A percentile compares a stretch with the other conserved stretches of the same genome.
Conservation (phyloP, 2,888 invertebrate species). For the Ganaspis brasiliensis region DNA sequence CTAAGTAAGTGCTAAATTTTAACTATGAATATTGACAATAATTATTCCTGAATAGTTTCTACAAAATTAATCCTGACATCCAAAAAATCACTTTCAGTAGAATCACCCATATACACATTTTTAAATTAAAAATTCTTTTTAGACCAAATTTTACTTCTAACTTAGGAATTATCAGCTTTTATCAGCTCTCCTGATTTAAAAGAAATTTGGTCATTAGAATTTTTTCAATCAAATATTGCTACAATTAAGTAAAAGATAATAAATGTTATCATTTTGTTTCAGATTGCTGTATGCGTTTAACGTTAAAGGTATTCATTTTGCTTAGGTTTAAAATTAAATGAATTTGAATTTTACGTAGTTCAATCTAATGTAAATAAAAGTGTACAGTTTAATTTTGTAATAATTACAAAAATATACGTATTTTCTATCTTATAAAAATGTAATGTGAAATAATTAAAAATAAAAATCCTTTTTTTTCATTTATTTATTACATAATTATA, state of each 20-base stretch:
- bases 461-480: slow-evolving; percentile 48
- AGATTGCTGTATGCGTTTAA: slow-evolving; percentile 93
- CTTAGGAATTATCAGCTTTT: too few species aligned
- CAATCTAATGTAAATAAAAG: slow-evolving; percentile 2
- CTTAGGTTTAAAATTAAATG: slow-evolving; percentile 78
- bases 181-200: too few species aligned
- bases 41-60: too few species aligned
- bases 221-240: too few species aligned
- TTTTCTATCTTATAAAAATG: neutral
- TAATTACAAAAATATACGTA: slow-evolving; percentile 15
- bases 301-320: slow-evolving; percentile 95
- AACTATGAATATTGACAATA: too few species aligned
- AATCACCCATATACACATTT: too few species aligned
- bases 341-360: neutral
- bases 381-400: neutral
- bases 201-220: too few species aligned
- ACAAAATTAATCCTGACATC: too few species aligned
- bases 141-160: too few species aligned
- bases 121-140: too few species aligned
- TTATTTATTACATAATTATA: slow-evolving; percentile 47
- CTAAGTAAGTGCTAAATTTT: too few species aligned
- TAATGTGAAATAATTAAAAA: slow-evolving; percentile 11
- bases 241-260: slow-evolving; percentile 41
- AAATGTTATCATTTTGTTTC: slow-evolving; percentile 72
- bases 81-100: too few species aligned